A percentile compares a stretch with the other conserved stretches of the same genome.
Conservation (phyloP, 2,888 invertebrate genomes). For the Nomada hirtipes region DNA sequence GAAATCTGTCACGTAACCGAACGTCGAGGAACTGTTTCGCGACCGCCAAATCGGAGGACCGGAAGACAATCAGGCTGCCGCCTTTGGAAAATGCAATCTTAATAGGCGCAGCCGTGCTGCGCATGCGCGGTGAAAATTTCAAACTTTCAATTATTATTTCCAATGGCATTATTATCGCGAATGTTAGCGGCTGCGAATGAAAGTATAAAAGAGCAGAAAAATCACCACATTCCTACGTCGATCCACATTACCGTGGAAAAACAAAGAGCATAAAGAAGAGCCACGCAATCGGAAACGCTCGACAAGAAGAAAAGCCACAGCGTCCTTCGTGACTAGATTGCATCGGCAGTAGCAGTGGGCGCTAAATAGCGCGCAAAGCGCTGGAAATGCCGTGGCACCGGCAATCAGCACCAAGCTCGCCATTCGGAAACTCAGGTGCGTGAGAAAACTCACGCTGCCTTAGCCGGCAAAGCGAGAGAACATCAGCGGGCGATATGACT, state of each 20-base stretch:
- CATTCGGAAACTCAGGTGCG: constrained; percentile 75
- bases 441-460: constrained; percentile 77
- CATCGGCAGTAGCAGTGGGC: not conserved
- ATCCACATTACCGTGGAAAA: constrained; percentile 16
- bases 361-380: constrained; percentile 56
- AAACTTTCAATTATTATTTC: not conserved
- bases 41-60: not conserved
- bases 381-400: constrained; percentile 59
- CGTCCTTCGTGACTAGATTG: constrained; percentile 37
- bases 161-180: not conserved
- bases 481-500: constrained; percentile 39
- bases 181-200: not conserved
- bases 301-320: constrained; percentile 17
- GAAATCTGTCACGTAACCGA: constrained; percentile 5
- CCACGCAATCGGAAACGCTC: constrained; percentile 35
- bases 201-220: not conserved
- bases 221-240: not conserved
- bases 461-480: constrained; percentile 49
- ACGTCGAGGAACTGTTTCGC: constrained; percentile 6
- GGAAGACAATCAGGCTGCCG: not conserved
- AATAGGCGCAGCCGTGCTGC: not conserved
- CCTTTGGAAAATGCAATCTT: not conserved
- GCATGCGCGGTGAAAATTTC: not conserved
- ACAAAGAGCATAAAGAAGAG: constrained; percentile 22
- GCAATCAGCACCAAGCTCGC: constrained; percentile 41